Conservation (phyloP, 1,140 invertebrate species). For the Pseudomyrmex pallidus region DNA sequence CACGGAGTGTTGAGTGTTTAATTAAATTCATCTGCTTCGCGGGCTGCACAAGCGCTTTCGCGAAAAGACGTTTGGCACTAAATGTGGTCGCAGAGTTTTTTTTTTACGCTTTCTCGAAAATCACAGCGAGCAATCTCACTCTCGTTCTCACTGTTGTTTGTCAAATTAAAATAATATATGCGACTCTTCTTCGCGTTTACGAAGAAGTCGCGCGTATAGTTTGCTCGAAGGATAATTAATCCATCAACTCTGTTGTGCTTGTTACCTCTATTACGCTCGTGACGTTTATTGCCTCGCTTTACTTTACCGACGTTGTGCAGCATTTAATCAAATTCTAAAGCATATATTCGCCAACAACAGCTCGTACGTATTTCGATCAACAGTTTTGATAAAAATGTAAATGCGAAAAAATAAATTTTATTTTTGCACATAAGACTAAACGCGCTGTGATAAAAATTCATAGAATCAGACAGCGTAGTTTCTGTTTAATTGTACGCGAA, state of each 20-base stretch:
- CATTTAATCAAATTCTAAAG: no score
- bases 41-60: background rate
- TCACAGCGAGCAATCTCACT: constrained; percentile 3
- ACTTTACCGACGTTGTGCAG: no score
- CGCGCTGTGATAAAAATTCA: no score
- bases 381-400: background rate
- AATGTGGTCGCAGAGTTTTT: background rate
- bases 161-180: constrained; percentile 21
- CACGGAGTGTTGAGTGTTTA: background rate
- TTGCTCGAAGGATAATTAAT: constrained; percentile 11
- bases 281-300: no score
- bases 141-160: constrained; percentile 17
- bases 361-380: no score
- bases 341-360: no score
- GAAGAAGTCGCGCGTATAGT: no score
- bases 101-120: constrained; percentile 58
- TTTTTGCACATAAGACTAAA: no score
- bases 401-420: no score
- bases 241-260: background rate
- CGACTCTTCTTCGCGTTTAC: background rate
- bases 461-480: no score
- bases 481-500: no score
- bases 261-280: background rate
- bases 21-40: constrained; percentile 2
- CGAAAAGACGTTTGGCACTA: background rate